Evolutionary conservation across 2,888 invertebrate genomes (phyloP), one percentile per base, ranked within the genome.

Genomic region (Spodoptera picta): DNA sequence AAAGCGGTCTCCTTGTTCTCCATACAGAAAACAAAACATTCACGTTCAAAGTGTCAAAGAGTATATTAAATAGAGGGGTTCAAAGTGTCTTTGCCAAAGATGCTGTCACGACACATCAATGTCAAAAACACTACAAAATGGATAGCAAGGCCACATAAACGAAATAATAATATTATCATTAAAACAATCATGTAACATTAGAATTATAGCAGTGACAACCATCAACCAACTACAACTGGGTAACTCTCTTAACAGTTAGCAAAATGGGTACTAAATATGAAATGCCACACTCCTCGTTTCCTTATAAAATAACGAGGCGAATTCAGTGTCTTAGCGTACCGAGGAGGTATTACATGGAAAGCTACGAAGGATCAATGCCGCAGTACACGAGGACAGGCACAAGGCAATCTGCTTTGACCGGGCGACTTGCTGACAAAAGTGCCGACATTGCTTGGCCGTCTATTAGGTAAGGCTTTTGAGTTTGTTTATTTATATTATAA

Each of bases 361-460:
- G 81, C 0, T 87, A 79, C 0, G 89, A 90, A 60, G 88, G 86
- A 36, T 36, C 36, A 0, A 87, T 92, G 90, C 93, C 92, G 0
- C 78, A 79, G 0, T 68, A 84, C 0, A 90, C 86, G 0, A 75
- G 84, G 0, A 36, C 78, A 1, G 93, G 93, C 0, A 83, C 90
- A 3, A 73, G 93, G 23, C 77, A 80, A 48, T 92, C 93, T 0
- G 93, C 93, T 0, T 12, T 93, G 2, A 79, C 71, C 7, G 83
- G 82, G 0, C 81, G 79, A 0, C 50, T 83, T 1, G 65, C 80
- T 4, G 92, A 92, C 43, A 83, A 91, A 69, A 85, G 92, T 1
- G 81, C 83, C 43, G 94, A 94, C 44, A 90, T 83, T 1, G 83
- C 92, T 1, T 92, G 87, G 88, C 94, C 94, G 4, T 91, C 87